Evolutionary conservation across 2,113 vertebrate genomes (phyloP).

Genomic region (Tragelaphus buxtoni): DNA sequence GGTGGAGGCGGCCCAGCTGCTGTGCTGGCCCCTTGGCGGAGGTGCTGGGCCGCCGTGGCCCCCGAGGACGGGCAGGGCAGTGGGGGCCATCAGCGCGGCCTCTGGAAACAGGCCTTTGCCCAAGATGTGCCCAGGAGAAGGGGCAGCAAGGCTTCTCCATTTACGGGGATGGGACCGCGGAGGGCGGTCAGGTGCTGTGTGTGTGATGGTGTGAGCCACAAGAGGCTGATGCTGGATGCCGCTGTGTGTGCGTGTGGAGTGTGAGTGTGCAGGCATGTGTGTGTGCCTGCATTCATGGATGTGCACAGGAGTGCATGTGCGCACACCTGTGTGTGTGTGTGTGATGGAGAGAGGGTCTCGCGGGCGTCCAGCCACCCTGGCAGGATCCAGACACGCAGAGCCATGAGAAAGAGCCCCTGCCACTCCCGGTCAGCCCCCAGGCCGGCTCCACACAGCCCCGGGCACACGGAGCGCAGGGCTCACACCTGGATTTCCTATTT

Average conservation of each 20-base stretch:
- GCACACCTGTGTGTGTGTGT: neutral
- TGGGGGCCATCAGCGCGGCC: rapidly evolving
- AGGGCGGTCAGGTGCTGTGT: rapidly evolving
- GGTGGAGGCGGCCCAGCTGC: conserved; percentile 79
- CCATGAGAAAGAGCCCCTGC: rapidly evolving
- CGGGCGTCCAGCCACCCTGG: rapidly evolving
- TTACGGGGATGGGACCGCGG: rapidly evolving
- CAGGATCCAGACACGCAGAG: rapidly evolving
- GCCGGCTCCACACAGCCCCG: rapidly evolving
- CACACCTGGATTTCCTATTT: rapidly evolving
- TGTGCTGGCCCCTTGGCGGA: neutral
- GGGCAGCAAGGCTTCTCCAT: neutral
- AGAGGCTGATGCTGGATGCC: rapidly evolving
- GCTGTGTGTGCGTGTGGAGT: rapidly evolving
- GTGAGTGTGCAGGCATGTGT: rapidly evolving
- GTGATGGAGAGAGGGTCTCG: neutral
- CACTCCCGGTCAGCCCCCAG: rapidly evolving
- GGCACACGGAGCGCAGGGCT: rapidly evolving
- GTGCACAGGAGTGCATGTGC: too few species aligned
- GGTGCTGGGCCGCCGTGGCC: neutral
- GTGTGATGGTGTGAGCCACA: rapidly evolving
- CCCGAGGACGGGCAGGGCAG: neutral
- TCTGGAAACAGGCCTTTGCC: neutral
- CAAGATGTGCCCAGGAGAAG: neutral
- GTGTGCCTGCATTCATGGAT: rapidly evolving